phyloP scores from a whole-genome alignment of 2,113 vertebrate genomes.

The Oryzias celebensis region DNA sequence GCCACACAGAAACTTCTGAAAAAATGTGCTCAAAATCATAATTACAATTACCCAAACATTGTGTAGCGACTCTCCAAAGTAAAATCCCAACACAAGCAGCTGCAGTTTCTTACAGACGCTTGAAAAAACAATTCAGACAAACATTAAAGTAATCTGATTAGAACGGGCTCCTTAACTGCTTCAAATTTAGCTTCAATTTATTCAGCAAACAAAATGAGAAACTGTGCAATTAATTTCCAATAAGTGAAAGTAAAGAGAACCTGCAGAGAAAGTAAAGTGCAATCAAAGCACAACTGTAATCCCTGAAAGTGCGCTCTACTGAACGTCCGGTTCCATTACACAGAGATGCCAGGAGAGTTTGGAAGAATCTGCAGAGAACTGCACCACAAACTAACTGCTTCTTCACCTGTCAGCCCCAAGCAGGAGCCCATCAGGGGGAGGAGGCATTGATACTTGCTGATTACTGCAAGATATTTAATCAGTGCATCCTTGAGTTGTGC shows the following conservation, averaged over 20 bases:
- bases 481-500: conserved; percentile 34
- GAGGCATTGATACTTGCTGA: conserved; percentile 44
- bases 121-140: not conserved
- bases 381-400: not conserved
- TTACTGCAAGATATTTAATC: conserved; percentile 53
- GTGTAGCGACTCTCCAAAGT: not conserved
- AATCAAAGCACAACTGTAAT: conserved; percentile 1
- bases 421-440: not conserved
- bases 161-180: not conserved
- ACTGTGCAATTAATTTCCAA: conserved; percentile 1
- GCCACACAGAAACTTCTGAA: too few relatives aligned
- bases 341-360: not conserved
- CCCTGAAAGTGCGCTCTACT: not conserved
- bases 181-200: not conserved
- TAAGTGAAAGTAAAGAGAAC: not conserved
- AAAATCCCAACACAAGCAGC: not conserved
- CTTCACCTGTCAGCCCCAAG: not conserved
- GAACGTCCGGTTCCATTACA: not conserved
- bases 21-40: too few relatives aligned
- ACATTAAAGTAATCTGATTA: conserved; percentile 2
- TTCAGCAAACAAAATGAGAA: not conserved
- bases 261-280: not conserved
- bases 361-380: not conserved
- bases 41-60: too few relatives aligned
- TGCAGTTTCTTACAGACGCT: not conserved